These are phyloP conservation scores for Pseudomyrmex sp. DNA, from an alignment of 1,140 invertebrate species.

Conservation along the genomic window DNA sequence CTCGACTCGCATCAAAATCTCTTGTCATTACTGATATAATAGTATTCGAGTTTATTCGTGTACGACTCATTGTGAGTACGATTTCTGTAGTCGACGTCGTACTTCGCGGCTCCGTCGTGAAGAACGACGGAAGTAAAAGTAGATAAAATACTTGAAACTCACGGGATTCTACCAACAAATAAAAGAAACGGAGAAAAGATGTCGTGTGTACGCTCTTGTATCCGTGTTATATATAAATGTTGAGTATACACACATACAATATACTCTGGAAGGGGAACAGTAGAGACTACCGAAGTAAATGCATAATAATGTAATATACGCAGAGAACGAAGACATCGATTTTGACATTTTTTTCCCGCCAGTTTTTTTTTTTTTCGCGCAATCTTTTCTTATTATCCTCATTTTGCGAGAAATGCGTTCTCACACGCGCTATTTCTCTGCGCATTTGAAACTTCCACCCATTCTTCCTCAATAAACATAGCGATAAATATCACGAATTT, in stretches of 20 bases:
- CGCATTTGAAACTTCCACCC: neutral
- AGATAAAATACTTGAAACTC: slow-evolving; percentile 28
- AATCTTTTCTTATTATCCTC: slow-evolving; percentile 51
- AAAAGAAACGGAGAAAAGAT: slow-evolving; percentile 25
- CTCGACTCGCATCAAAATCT: slow-evolving; percentile 26
- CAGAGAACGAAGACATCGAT: slow-evolving; percentile 71
- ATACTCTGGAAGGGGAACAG: slow-evolving; percentile 80
- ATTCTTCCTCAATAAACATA: neutral
- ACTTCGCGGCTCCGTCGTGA: slow-evolving; percentile 3
- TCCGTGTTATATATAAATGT: slow-evolving; percentile 41
- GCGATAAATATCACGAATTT: slow-evolving; percentile 13
- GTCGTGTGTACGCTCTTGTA: neutral
- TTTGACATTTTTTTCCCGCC: slow-evolving; percentile 54
- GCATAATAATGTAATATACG: slow-evolving; percentile 72
- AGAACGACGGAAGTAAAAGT: slow-evolving; percentile 44
- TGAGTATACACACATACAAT: slow-evolving; percentile 45
- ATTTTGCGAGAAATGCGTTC: slow-evolving; percentile 16
- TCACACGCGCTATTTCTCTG: neutral
- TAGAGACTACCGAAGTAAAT: slow-evolving; percentile 83
- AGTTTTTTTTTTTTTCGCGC: neutral
- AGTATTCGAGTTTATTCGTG: slow-evolving; percentile 21
- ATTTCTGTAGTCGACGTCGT: neutral
- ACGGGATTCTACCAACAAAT: slow-evolving; percentile 9
- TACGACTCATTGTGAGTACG: neutral
- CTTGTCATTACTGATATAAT: slow-evolving; percentile 27